Conservation (phyloP, 2,888 invertebrate genomes). For the Agonopterix alstromeriana region DNA sequence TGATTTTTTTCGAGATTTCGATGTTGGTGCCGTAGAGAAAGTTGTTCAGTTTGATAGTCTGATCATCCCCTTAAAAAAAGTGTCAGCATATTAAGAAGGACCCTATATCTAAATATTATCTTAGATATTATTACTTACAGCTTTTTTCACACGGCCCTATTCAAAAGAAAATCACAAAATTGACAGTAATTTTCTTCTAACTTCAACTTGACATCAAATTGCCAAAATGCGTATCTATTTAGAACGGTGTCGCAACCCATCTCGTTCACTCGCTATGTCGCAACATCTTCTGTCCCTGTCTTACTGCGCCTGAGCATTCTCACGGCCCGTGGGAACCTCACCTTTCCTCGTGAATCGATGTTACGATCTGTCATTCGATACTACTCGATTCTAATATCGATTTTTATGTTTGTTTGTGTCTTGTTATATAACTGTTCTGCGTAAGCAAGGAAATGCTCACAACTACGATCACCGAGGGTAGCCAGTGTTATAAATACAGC, state of each 20-base stretch:
- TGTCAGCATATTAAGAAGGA: too few relatives aligned
- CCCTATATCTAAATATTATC: too few relatives aligned
- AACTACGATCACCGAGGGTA: too few relatives aligned
- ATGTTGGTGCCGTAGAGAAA: too few relatives aligned
- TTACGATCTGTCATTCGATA: slow-evolving; percentile 30
- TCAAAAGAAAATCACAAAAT: too few relatives aligned
- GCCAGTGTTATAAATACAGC: too few relatives aligned
- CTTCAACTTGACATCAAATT: not conserved
- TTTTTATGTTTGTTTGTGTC: slow-evolving; percentile 4
- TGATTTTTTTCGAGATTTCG: too few relatives aligned
- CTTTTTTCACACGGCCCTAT: too few relatives aligned
- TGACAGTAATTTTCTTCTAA: not conserved
- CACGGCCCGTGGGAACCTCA: slow-evolving; percentile 45
- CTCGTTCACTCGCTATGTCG: slow-evolving; percentile 3
- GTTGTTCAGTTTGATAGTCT: too few relatives aligned
- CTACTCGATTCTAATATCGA: slow-evolving; percentile 20
- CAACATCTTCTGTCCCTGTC: slow-evolving; percentile 2
- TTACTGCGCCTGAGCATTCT: slow-evolving; percentile 18
- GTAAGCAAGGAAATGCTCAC: not conserved
- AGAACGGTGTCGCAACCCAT: not conserved
- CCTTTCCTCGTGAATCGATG: slow-evolving; percentile 33
- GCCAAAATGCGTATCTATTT: not conserved
- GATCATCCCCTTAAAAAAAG: too few relatives aligned
- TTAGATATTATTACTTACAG: too few relatives aligned
- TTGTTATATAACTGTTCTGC: slow-evolving; percentile 6